These are phyloP conservation scores for Bembecia ichneumoniformis DNA, from an alignment of 2,888 invertebrate genomes.

Conservation along the genomic window DNA sequence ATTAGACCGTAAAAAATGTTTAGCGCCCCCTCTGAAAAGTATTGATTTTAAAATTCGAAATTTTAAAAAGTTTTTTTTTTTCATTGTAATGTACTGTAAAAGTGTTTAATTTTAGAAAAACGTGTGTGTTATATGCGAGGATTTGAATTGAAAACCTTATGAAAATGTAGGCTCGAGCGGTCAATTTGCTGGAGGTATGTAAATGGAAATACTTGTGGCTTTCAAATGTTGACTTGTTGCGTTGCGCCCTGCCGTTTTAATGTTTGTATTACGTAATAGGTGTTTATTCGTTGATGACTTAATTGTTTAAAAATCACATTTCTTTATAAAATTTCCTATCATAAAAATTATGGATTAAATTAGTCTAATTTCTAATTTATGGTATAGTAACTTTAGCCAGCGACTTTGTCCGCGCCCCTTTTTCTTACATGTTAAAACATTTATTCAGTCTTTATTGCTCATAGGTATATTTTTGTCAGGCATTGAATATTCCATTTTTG, in stretches of 20 bases:
- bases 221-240: conserved; percentile 53
- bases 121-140: conserved; percentile 26
- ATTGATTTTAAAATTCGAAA: not conserved
- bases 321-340: no score
- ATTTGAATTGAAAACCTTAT: conserved; percentile 21
- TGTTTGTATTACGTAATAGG: conserved; percentile 49
- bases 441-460: no score
- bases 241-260: conserved; percentile 51
- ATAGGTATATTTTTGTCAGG: no score
- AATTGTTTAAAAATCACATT: not conserved
- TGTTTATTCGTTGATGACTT: conserved; percentile 24
- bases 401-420: no score
- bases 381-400: no score
- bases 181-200: conserved; percentile 25
- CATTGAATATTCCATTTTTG: no score
- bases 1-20: not conserved
- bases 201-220: conserved; percentile 34
- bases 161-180: conserved; percentile 45
- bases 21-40: not conserved
- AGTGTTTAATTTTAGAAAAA: conserved; percentile 17
- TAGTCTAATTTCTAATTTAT: no score
- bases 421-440: no score
- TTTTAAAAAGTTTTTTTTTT: conserved; percentile 1
- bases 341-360: no score
- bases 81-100: not conserved